Evolutionary conservation across 1,140 invertebrate genomes (phyloP).

Genomic region (Eupristina koningsbergeri): DNA sequence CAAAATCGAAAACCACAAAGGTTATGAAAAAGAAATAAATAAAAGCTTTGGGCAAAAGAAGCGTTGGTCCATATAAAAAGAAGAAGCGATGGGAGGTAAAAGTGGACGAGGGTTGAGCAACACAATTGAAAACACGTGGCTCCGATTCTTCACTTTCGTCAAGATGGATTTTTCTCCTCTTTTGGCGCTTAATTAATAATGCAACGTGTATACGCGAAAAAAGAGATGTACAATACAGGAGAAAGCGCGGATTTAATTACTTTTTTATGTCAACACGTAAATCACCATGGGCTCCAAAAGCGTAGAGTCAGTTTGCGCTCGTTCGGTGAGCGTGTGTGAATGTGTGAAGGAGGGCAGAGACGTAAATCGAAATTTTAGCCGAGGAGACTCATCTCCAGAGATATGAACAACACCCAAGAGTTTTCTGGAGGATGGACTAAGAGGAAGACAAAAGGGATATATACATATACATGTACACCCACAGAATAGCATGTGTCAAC

Average conservation of each 20-base stretch:
- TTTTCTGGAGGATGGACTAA: background rate
- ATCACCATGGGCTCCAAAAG: conserved; percentile 58
- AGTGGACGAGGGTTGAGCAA: background rate
- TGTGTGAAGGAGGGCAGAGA: background rate
- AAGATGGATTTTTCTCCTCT: conserved; percentile 35
- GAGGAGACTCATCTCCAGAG: background rate
- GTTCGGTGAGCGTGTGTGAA: too few relatives aligned
- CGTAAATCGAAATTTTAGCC: background rate
- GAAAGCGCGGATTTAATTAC: conserved; percentile 66
- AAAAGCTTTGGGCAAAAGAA: background rate
- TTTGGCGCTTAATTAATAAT: conserved; percentile 44
- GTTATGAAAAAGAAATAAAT: background rate
- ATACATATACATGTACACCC: background rate
- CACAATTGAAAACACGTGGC: background rate
- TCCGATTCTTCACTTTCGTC: background rate
- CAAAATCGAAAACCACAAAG: background rate
- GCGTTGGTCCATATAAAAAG: background rate
- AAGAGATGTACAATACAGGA: too few relatives aligned
- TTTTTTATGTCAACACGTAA: conserved; percentile 70
- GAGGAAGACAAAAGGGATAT: background rate
- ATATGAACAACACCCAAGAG: background rate
- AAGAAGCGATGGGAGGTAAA: background rate
- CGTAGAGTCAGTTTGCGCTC: background rate
- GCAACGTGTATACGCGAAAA: background rate
- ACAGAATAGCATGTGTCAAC: background rate